Conservation (phyloP, 2,113 vertebrate genomes). For the Poeciliopsis occidentalis region DNA sequence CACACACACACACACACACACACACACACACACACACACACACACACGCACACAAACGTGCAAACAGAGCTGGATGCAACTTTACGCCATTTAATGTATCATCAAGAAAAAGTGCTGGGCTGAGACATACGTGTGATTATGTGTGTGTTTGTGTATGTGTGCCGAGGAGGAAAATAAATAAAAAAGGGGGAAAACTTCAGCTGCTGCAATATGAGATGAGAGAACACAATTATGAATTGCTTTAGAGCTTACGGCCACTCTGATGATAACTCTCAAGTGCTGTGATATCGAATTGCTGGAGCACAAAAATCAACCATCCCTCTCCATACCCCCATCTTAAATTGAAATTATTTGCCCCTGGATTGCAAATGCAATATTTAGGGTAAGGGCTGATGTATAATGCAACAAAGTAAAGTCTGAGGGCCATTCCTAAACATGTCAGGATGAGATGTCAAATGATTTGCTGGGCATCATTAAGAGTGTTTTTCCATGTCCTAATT, state of each 20-base stretch:
- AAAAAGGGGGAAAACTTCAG: slow-evolving; percentile 64
- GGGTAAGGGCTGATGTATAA: slow-evolving; percentile 71
- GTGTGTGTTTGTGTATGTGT: slow-evolving; percentile 50
- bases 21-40: too few species aligned
- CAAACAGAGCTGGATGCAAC: slow-evolving; percentile 81
- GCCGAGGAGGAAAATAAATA: slow-evolving; percentile 46
- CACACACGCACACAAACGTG: too few species aligned
- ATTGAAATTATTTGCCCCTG: slow-evolving; percentile 76
- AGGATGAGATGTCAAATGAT: slow-evolving; percentile 63
- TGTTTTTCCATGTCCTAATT: slow-evolving; percentile 60
- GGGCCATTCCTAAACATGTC: slow-evolving; percentile 62
- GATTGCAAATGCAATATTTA: slow-evolving; percentile 68
- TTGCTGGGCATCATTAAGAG: slow-evolving; percentile 63
- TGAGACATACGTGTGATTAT: slow-evolving; percentile 63
- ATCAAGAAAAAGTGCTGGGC: slow-evolving; percentile 75
- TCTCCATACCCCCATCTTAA: slow-evolving; percentile 36
- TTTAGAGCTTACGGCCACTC: slow-evolving; percentile 71
- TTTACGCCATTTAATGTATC: slow-evolving; percentile 82
- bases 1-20: too few species aligned
- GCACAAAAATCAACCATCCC: slow-evolving; percentile 53
- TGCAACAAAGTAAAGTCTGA: slow-evolving; percentile 74
- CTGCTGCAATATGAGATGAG: slow-evolving; percentile 75
- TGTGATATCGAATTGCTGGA: slow-evolving; percentile 66
- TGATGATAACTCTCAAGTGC: slow-evolving; percentile 71
- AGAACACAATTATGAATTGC: slow-evolving; percentile 77